These are phyloP conservation scores for Trachythela sp. DNA, from an alignment of 64 coral and sea anemone genomes.

Conservation along the genomic window DNA sequence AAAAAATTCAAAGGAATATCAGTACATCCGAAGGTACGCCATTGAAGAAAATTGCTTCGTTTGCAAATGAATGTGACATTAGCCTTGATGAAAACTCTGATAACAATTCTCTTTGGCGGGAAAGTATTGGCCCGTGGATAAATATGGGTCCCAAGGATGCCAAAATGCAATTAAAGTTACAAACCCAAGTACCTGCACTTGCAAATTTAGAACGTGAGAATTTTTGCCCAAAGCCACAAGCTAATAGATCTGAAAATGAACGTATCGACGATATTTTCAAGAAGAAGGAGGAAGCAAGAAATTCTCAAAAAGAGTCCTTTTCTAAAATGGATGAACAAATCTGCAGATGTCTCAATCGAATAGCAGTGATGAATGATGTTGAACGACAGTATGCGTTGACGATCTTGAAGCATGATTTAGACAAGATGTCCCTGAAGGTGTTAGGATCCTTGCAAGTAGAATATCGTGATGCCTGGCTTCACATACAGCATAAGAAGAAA, in stretches of 20 bases:
- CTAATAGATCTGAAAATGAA: neutral
- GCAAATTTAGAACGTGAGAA: neutral
- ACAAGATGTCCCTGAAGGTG: neutral
- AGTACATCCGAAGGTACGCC: neutral
- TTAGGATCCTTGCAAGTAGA: neutral
- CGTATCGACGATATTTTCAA: neutral
- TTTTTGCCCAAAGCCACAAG: neutral
- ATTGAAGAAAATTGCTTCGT: neutral
- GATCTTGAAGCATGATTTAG: neutral
- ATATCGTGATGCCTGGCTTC: neutral
- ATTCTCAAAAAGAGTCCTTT: neutral
- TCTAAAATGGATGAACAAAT: neutral
- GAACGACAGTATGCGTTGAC: neutral
- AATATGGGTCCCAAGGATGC: neutral
- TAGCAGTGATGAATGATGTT: neutral
- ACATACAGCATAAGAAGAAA: neutral
- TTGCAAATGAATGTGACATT: neutral
- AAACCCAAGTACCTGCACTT: neutral
- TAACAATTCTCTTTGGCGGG: neutral
- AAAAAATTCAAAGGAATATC: neutral
- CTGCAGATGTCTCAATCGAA: neutral
- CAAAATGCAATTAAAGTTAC: neutral
- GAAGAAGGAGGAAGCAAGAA: neutral
- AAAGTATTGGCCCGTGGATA: neutral
- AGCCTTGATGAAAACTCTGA: neutral